Evolutionary conservation across 30 jellyfish, hydroid and myxozoan genomes (phyloP).

Genomic region (Mastigias papua): DNA sequence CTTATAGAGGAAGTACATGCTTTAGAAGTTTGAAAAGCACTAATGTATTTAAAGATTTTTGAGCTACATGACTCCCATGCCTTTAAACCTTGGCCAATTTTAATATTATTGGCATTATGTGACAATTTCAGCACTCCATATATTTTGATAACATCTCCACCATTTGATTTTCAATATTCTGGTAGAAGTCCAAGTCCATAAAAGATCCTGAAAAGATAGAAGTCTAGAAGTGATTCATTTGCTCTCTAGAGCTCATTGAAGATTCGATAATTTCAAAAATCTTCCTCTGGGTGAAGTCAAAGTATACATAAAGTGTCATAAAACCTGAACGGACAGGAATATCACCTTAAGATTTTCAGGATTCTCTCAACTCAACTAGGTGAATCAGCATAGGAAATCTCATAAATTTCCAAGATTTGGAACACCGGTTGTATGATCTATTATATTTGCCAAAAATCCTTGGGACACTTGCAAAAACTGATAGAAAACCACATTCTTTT

Average conservation of each 20-base stretch:
- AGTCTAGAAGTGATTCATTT: background rate
- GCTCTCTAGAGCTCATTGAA: background rate
- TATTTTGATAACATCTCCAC: background rate
- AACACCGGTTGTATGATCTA: background rate
- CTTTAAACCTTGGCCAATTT: too few relatives aligned
- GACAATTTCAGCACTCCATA: background rate
- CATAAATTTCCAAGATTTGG: background rate
- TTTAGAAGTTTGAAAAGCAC: too few relatives aligned
- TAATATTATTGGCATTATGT: too few relatives aligned
- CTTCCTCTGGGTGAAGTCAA: background rate
- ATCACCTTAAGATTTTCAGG: background rate
- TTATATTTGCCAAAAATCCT: too few relatives aligned
- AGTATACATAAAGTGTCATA: background rate
- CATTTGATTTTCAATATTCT: background rate
- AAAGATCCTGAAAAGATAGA: background rate
- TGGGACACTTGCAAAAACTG: too few relatives aligned
- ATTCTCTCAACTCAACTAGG: background rate
- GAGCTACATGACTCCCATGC: too few relatives aligned
- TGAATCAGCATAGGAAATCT: background rate
- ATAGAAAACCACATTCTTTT: too few relatives aligned
- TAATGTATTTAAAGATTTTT: too few relatives aligned
- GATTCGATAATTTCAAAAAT: background rate
- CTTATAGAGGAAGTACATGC: too few relatives aligned
- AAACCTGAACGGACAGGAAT: background rate
- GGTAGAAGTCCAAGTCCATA: background rate